Evolutionary conservation across 2,888 invertebrate species (phyloP).

Genomic region (Drosophila limbata): DNA sequence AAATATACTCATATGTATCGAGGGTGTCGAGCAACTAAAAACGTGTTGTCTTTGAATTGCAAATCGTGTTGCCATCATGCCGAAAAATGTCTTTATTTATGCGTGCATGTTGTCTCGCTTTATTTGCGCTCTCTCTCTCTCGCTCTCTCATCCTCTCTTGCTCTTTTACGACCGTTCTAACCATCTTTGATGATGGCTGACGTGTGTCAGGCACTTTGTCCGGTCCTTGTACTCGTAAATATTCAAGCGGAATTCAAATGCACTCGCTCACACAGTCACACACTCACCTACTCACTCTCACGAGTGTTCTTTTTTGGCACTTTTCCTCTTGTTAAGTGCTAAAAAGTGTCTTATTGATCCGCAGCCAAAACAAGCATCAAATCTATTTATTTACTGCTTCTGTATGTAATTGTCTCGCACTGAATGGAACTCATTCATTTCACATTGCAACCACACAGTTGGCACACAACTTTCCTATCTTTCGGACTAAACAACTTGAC

Average conservation of each 20-base stretch:
- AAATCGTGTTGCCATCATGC: conserved; percentile 59
- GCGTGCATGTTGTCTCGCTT: conserved; percentile 61
- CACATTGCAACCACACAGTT: conserved; percentile 22
- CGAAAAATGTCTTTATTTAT: conserved; percentile 76
- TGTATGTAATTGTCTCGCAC: conserved; percentile 34
- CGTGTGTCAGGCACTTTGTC: conserved; percentile 58
- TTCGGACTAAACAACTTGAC: conserved; percentile 52
- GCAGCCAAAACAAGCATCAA: conserved; percentile 48
- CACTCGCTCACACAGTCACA: conserved; percentile 63
- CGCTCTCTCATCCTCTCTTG: conserved; percentile 1
- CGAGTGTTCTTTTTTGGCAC: conserved; percentile 37
- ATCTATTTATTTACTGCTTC: conserved; percentile 61
- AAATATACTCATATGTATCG: neutral
- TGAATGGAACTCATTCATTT: conserved; percentile 23
- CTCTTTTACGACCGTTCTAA: conserved; percentile 29
- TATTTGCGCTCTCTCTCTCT: conserved; percentile 13
- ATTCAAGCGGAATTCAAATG: conserved; percentile 74
- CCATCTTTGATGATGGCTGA: conserved; percentile 39
- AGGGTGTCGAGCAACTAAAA: conserved; percentile 17
- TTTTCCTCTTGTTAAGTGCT: conserved; percentile 60
- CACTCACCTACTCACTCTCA: conserved; percentile 5
- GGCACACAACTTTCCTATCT: conserved; percentile 5
- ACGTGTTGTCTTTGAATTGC: conserved; percentile 72
- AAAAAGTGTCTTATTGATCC: conserved; percentile 70
- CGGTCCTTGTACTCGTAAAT: conserved; percentile 70